Evolutionary conservation across 2,113 vertebrate genomes (phyloP), one percentile per base, ranked within the genome.

Genomic region (Toxotes jaculatrix): DNA sequence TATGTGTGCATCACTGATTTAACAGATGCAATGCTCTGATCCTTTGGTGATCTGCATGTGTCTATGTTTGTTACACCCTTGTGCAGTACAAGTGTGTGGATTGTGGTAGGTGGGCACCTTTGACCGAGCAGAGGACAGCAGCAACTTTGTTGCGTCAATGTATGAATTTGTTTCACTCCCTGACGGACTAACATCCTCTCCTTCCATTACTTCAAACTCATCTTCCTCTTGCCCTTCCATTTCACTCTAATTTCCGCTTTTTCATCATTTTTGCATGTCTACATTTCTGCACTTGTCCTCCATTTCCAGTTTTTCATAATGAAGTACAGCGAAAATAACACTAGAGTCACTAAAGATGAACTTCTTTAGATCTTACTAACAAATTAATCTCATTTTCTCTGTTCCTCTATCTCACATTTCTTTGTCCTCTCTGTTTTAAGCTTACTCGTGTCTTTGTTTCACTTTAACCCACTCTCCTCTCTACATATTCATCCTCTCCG

Each of bases 71-170:
- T 47, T 69, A 75, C 40, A 53, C 74, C 85, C 89, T 85, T 73
- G 43, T 82, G 88, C 84, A 55, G 27, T 57, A 56, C 72, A 76
- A 89, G 75, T 70, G 79, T 83, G 79, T 80, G 65, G 75, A 64
- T 27, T 36, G 86, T 87, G 74, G 82, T 69, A 68, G 91, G 89
- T 90, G 91, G 83, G 12, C 78, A 87, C 85, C 90, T 93, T 90
- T 88, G 83, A 87, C 91, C 60, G 55, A 65, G 74, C 55, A 67
- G 45, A 91, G 75, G 80, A 76, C 79, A 86, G 85, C 77, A 77
- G 76, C 49, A 79, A 79, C 74, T 80, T 59, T 70, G 55, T 85
- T 83, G 42, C 55, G 32, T 60, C 49, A 62, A 85, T 71, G 82
- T 68, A 79, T 63, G 70, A 59, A 81, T 80, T 73, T 77, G 31